Conservation (phyloP, 1,140 invertebrate genomes). For the Drosophila serrata region DNA sequence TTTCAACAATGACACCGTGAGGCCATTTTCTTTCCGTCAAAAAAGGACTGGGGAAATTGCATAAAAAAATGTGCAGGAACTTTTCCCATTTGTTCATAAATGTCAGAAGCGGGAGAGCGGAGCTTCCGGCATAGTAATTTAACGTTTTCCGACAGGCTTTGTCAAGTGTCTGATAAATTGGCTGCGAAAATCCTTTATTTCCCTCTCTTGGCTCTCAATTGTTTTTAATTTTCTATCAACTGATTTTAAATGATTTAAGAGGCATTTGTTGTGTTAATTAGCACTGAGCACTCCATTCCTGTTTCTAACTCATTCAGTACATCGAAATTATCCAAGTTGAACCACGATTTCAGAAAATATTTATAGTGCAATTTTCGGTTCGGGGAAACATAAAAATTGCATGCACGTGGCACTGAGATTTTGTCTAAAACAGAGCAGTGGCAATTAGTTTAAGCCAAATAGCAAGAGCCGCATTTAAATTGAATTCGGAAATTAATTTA, state of each 20-base stretch:
- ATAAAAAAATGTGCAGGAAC: conserved; percentile 9
- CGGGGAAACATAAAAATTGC: conserved; percentile 28
- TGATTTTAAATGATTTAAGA: conserved; percentile 10
- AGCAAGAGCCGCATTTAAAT: conserved; percentile 54
- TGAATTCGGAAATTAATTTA: conserved; percentile 72
- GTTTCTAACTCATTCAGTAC: conserved; percentile 33
- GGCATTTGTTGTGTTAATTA: conserved; percentile 28
- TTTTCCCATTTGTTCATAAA: conserved; percentile 69
- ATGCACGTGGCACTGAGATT: conserved; percentile 19
- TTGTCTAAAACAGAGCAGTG: conserved; percentile 4
- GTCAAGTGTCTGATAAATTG: conserved; percentile 20
- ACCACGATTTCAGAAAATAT: conserved; percentile 32
- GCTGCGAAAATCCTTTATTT: conserved; percentile 13
- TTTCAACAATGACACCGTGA: conserved; percentile 31
- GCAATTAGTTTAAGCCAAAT: conserved; percentile 50
- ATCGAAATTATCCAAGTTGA: conserved; percentile 14
- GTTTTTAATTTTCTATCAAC: conserved; percentile 47
- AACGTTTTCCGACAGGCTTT: conserved; percentile 29
- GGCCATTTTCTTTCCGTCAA: conserved; percentile 33
- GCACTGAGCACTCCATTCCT: conserved; percentile 5
- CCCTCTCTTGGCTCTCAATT: too few species aligned
- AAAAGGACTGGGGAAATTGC: conserved; percentile 47
- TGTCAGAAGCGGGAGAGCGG: conserved; percentile 35
- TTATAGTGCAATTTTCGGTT: conserved; percentile 56
- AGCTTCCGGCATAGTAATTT: not conserved